Conservation (phyloP, 2,888 invertebrate species). For the Bimastos eiseni region DNA sequence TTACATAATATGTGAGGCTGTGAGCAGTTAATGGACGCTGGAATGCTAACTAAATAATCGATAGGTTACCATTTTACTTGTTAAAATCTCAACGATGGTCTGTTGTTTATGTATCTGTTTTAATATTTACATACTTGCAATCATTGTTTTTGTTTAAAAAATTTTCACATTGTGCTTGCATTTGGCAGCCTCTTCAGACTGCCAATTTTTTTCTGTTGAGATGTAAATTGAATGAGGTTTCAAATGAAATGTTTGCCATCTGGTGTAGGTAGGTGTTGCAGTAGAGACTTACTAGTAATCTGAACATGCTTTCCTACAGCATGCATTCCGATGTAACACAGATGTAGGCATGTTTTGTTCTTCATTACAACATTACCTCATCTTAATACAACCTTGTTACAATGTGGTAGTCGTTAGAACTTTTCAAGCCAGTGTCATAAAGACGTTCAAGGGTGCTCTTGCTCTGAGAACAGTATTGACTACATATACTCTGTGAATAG, state of each 20-base stretch:
- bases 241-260: not conserved
- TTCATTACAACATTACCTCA: not conserved
- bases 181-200: not conserved
- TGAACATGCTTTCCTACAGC: not conserved
- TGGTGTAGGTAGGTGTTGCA: not conserved
- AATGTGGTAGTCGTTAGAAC: too few relatives aligned
- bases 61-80: not conserved
- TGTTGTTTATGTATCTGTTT: not conserved
- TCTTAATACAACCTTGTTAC: too few relatives aligned
- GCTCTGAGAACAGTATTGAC: not conserved
- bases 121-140: not conserved
- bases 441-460: too few relatives aligned
- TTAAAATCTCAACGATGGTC: not conserved
- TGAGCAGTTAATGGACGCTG: not conserved
- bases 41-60: not conserved
- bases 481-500: constrained; percentile 2
- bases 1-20: not conserved
- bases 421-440: too few relatives aligned
- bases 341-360: not conserved
- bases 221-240: not conserved
- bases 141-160: not conserved
- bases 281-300: not conserved
- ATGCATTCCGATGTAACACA: not conserved
- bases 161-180: not conserved
- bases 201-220: not conserved